Evolutionary conservation across 2,113 vertebrate species (phyloP).

Genomic region (Heterocephalus glaber): DNA sequence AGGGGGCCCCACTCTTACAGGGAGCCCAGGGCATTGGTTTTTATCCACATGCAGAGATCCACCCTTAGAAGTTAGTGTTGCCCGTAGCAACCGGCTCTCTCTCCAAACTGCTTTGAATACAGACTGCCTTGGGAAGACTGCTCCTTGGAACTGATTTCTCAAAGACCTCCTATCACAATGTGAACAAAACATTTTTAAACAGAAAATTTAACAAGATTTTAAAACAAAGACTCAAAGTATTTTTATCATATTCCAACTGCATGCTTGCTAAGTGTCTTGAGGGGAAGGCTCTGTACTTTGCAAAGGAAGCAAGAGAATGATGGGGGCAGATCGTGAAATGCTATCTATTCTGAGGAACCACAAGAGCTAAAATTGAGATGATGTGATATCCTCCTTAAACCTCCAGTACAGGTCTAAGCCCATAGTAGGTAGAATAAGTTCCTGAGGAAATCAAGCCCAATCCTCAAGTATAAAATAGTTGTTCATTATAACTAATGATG

Average conservation of each 20-base stretch:
- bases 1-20: constrained; percentile 45
- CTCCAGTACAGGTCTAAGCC: background rate
- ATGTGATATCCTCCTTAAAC: background rate
- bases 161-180: constrained; percentile 67
- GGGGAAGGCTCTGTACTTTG: constrained; percentile 35
- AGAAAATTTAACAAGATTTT: constrained; percentile 79
- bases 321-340: background rate
- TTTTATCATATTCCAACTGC: constrained; percentile 56
- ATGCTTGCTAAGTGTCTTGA: constrained; percentile 61
- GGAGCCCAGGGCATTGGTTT: constrained; percentile 62
- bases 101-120: constrained; percentile 78
- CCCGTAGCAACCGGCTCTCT: constrained; percentile 79
- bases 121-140: constrained; percentile 66
- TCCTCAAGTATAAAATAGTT: background rate
- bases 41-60: constrained; percentile 64
- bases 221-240: constrained; percentile 76
- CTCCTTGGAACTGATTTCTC: constrained; percentile 70
- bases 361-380: background rate
- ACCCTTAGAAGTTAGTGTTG: constrained; percentile 79
- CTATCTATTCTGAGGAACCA: background rate
- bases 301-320: constrained; percentile 26
- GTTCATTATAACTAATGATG: background rate
- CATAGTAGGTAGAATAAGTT: background rate
- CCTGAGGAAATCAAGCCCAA: background rate
- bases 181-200: constrained; percentile 78